These are phyloP conservation scores for Adelognathus sp. DNA, from an alignment of 2,888 invertebrate species.

Conservation along the genomic window DNA sequence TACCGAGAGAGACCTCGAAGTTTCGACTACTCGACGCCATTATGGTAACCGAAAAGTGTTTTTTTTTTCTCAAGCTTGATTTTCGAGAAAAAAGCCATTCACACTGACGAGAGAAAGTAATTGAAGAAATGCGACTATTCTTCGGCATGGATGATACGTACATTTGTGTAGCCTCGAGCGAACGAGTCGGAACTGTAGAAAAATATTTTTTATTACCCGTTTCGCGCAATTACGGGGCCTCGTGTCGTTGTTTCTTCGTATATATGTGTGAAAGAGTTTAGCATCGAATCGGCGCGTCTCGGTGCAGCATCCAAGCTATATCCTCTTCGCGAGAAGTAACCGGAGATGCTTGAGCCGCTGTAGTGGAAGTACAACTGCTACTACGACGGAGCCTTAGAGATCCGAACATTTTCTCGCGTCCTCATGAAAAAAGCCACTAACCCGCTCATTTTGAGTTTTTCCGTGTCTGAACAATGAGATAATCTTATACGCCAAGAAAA, in stretches of 20 bases:
- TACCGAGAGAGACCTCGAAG: slow-evolving; percentile 57
- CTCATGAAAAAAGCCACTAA: no score
- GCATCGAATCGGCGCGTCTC: slow-evolving; percentile 25
- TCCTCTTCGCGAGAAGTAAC: slow-evolving; percentile 57
- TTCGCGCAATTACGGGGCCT: slow-evolving; percentile 32
- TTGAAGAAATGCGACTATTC: not conserved
- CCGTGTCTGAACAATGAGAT: no score
- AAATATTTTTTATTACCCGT: slow-evolving; percentile 70
- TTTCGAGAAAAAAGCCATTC: not conserved
- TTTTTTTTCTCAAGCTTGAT: not conserved
- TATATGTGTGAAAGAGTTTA: slow-evolving; percentile 21
- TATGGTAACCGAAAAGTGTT: slow-evolving; percentile 35
- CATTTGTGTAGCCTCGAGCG: slow-evolving; percentile 60
- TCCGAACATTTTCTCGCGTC: slow-evolving; percentile 25
- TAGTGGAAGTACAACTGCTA: not conserved
- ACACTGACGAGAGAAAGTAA: not conserved
- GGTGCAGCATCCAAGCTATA: slow-evolving; percentile 13
- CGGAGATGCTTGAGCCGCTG: slow-evolving; percentile 58
- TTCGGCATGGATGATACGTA: slow-evolving; percentile 26
- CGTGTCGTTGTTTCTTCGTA: slow-evolving; percentile 14
- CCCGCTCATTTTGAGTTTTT: not conserved
- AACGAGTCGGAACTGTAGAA: slow-evolving; percentile 64
- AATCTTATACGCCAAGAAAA: no score
- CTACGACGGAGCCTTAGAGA: not conserved
- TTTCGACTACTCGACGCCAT: slow-evolving; percentile 40